Conservation (phyloP, 2,113 vertebrate genomes). For the Typhlomys cinereus region DNA sequence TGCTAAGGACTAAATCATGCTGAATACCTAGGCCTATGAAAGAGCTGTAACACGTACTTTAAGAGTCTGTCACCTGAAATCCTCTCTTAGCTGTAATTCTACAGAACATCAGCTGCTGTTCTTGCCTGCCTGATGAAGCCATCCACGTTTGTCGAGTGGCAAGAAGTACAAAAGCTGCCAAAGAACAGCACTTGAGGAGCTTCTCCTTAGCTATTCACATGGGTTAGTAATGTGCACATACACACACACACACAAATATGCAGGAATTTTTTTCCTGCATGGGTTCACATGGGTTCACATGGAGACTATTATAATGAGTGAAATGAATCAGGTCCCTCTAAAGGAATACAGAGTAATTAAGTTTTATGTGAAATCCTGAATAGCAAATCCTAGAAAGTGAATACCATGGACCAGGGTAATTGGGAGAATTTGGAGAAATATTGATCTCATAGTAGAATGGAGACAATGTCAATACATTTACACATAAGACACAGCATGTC, state of each 20-base stretch:
- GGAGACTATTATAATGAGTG: background rate
- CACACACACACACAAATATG: too few relatives aligned
- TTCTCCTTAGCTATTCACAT: background rate
- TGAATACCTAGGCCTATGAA: background rate
- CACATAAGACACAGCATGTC: rapidly evolving
- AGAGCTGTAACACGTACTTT: too few relatives aligned
- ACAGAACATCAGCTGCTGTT: background rate
- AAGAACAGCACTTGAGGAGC: background rate
- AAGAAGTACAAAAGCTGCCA: too few relatives aligned
- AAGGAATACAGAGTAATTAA: background rate
- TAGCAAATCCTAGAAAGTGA: background rate
- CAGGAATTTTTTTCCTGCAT: background rate
- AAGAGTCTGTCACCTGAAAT: too few relatives aligned
- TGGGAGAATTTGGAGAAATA: background rate
- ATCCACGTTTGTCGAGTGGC: background rate
- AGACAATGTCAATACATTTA: background rate
- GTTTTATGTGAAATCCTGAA: background rate
- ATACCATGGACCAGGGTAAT: rapidly evolving
- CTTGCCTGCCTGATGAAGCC: background rate
- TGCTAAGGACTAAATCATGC: background rate
- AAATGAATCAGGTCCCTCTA: background rate
- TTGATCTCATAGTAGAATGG: background rate
- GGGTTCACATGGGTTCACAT: too few relatives aligned
- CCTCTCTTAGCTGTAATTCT: background rate
- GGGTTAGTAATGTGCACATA: too few relatives aligned